Evolutionary conservation across 2,888 invertebrate species (phyloP), one percentile per base, ranked within the genome.

Genomic region (Melieria picta): DNA sequence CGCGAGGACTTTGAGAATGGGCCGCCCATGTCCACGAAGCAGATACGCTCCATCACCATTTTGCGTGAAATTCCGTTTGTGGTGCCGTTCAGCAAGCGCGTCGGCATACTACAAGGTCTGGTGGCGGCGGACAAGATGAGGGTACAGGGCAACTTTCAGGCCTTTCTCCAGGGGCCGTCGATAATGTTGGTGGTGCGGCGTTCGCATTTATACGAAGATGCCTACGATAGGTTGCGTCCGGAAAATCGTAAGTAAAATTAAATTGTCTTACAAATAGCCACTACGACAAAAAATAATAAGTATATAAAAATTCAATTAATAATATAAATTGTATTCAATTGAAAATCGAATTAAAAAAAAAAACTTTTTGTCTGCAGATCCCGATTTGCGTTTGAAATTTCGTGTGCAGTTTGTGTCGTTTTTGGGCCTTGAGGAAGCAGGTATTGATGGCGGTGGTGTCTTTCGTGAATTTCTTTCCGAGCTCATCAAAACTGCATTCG

Each of bases 151-250:
- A 91, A 93, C 79, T 85, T 91, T 77, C 89, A 91, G 11, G 91
- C 92, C 74, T 93, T 94, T 82, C 89, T 93, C 78, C 91, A 92
- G 78, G 94, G 94, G 0, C 93, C 94, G 0, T 89, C 91, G 57
- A 93, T 94, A 77, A 90, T 91, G 78, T 90, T 96, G 50, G 92
- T 92, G 47, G 93, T 96, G 7, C 88, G 97, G 72, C 89, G 99
- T 70, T 93, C 94, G 77, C 96, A 97, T 88, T 89, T 99, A n/a
- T 99, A 99, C 85, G 99, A 99, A 88, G 99, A 99, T 87, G 96
- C 99, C 0, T 98, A 96, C 84, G 97, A 97, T 67, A 96, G 96
- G 86, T 89, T 99, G 5, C 94, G 97, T 1, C 91, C 91, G 3
- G 94, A 94, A 80, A 97, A 97, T 88, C 95, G 95, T 95, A 87